Conservation (phyloP, 2,113 vertebrate genomes). For the Thamnophis sirtalis region DNA sequence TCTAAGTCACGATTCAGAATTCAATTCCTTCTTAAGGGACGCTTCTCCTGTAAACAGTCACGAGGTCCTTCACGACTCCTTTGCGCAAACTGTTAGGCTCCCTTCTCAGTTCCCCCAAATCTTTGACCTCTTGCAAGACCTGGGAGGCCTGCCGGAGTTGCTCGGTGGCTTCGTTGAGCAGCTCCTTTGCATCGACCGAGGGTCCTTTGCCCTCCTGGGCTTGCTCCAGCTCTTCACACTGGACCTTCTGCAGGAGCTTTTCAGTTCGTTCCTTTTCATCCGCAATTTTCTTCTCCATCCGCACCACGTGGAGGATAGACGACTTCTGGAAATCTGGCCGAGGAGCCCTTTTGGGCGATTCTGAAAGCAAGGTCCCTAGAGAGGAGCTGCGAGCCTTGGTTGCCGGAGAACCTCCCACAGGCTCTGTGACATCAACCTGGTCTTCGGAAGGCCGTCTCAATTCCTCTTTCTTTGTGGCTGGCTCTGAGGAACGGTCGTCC, state of each 20-base stretch:
- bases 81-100: conserved; percentile 61
- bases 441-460: conserved; percentile 27
- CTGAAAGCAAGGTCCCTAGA: conserved; percentile 75
- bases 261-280: conserved; percentile 78
- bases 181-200: conserved; percentile 56
- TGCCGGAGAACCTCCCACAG: conserved; percentile 34
- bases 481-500: conserved; percentile 31
- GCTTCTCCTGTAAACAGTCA: conserved; percentile 78
- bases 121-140: conserved; percentile 83
- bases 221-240: conserved; percentile 52
- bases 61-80: conserved; percentile 76
- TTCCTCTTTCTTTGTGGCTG: conserved; percentile 1
- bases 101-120: conserved; percentile 69
- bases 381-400: conserved; percentile 74
- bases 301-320: conserved; percentile 55
- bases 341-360: conserved; percentile 35
- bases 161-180: conserved; percentile 84
- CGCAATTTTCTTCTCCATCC: conserved; percentile 80
- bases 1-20: conserved; percentile 23
- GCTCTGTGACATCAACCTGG: background rate
- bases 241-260: conserved; percentile 73
- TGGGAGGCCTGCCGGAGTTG: conserved; percentile 84
- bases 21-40: conserved; percentile 62
- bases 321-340: conserved; percentile 11
- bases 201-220: conserved; percentile 51